Evolutionary conservation across 2,113 vertebrate genomes (phyloP), one percentile per base, ranked within the genome.

Genomic region (Anguilla rostrata): DNA sequence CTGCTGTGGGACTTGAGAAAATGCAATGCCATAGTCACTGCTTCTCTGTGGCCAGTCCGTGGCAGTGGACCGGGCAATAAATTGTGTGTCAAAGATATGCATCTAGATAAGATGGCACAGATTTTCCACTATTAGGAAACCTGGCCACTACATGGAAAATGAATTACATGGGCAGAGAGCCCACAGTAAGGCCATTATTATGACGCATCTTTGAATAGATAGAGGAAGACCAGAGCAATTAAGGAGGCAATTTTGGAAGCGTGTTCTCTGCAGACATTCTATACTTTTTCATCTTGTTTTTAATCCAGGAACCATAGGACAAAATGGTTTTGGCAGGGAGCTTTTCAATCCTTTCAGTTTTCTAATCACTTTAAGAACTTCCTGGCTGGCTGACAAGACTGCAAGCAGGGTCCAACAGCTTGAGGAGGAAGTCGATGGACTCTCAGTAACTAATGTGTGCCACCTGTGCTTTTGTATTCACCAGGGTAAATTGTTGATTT

Each of bases 291-390:
- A 53, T 79, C 39, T 56, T 85, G 84, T 26, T 16, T 39, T 80
- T 40, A 80, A 79, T 80, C 75, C 84, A 80, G 75, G 75, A 85
- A 39, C n/a, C 75, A 79, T 56, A 3, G 2, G 75, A 43, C 49
- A 57, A 85, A 85, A 85, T 79, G 75, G 75, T 80, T 57, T 85
- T 40, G 29, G 84, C 49, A 85, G 75, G 46, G 29, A 78, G 49
- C 71, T 85, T 85, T 78, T 79, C 46, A 79, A 39, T 26, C 75
- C 43, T 80, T 84, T 79, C 49, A 39, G 16, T 29, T 79, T 85
- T 85, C 75, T 80, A 39, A 85, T 85, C 75, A 80, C 34, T 82
- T 82, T 34, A 53, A 82, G 81, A 53, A 82, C 81, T 82, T 82
- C 81, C 81, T 85, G 84, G 83, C 71, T 75, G 78, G 34, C 75